Percentiles rank a stretch among this genome's conserved stretches.
phyloP scores from a whole-genome alignment of 2,797 vertebrate species.

The Schizothorax lantsangensis region DNA sequence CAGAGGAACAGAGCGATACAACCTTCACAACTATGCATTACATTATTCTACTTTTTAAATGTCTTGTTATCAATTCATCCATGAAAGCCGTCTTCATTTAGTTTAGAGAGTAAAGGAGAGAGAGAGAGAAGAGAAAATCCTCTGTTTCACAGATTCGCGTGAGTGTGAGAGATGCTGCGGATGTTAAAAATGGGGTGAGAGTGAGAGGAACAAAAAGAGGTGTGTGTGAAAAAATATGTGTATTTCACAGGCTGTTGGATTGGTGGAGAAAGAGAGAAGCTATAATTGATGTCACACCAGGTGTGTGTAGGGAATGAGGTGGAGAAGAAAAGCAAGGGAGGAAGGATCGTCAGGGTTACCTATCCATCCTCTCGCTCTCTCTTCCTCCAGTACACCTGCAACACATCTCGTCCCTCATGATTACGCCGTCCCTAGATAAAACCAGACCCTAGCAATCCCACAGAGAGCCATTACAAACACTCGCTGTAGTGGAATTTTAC shows the following conservation, averaged over 20 bases:
- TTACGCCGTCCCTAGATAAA: conserved; percentile 25
- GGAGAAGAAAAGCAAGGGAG: conserved; percentile 19
- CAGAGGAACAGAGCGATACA: not conserved
- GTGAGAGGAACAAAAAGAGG: conserved; percentile 43
- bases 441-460: conserved; percentile 11
- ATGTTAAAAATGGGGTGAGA: conserved; percentile 54
- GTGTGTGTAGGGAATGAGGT: conserved; percentile 43
- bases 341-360: conserved; percentile 61
- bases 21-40: not conserved
- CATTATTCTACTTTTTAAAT: not conserved
- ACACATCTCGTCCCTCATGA: conserved; percentile 38
- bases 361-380: conserved; percentile 50
- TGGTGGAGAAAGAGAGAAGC: conserved; percentile 45
- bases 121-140: conserved; percentile 21
- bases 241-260: conserved; percentile 34
- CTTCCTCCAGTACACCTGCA: conserved; percentile 52
- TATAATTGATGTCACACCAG: conserved; percentile 53
- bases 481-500: conserved; percentile 34
- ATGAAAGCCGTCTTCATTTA: not conserved
- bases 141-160: conserved; percentile 1
- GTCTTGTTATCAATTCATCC: not conserved
- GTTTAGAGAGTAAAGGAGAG: not conserved
- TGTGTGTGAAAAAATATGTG: conserved; percentile 6
- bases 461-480: conserved; percentile 25
- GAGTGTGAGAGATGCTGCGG: conserved; percentile 21